These are phyloP conservation scores for Bedellia somnulentella DNA, from an alignment of 2,888 invertebrate genomes.

Conservation along the genomic window DNA sequence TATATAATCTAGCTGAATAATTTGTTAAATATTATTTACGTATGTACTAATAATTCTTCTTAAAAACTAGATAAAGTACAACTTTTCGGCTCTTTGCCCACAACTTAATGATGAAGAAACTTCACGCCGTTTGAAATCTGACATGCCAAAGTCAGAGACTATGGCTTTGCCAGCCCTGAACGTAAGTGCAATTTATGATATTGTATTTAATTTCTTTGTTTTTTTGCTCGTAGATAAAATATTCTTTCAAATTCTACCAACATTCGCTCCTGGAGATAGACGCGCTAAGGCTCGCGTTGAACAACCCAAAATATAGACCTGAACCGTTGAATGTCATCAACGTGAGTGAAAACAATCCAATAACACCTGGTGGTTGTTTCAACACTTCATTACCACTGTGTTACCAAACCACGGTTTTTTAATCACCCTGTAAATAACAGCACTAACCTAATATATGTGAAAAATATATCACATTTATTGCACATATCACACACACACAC, in stretches of 20 bases:
- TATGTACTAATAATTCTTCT: slow-evolving; percentile 7
- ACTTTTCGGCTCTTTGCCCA: slow-evolving; percentile 71
- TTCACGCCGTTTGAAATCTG: slow-evolving; percentile 54
- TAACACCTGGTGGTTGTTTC: too few species aligned
- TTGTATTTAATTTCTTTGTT: slow-evolving; percentile 18
- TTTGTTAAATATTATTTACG: background rate
- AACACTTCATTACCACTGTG: too few species aligned
- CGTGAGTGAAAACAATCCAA: slow-evolving; percentile 56
- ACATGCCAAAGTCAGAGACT: slow-evolving; percentile 39
- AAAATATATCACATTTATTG: too few species aligned
- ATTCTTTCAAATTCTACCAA: slow-evolving; percentile 68
- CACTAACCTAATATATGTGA: too few species aligned
- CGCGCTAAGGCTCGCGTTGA: slow-evolving; percentile 54
- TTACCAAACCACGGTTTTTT: too few species aligned
- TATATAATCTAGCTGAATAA: background rate
- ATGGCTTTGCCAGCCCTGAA: slow-evolving; percentile 76
- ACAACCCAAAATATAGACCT: slow-evolving; percentile 64
- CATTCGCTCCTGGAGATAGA: slow-evolving; percentile 60
- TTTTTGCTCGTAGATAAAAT: slow-evolving; percentile 63
- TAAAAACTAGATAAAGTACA: slow-evolving; percentile 71
- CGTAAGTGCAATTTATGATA: slow-evolving; percentile 53
- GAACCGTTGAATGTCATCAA: slow-evolving; percentile 68
- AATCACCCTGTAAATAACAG: too few species aligned
- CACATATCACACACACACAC: too few species aligned
- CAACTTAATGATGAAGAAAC: slow-evolving; percentile 57